phyloP scores from a whole-genome alignment of 2,888 invertebrate species.

The Eupithecia exiguata region DNA sequence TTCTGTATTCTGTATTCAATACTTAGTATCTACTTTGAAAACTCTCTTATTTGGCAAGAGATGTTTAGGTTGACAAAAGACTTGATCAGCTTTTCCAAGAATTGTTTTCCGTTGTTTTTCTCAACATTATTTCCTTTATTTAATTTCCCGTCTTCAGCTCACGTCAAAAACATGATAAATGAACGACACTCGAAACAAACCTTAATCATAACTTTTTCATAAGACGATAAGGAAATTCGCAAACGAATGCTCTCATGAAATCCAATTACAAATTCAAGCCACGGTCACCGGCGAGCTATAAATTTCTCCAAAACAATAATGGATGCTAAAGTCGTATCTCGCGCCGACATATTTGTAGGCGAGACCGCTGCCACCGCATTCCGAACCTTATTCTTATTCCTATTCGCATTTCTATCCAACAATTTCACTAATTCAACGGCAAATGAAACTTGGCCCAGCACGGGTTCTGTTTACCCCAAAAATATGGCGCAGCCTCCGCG shows the following conservation, averaged over 20 bases:
- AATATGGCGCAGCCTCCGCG: slow-evolving; percentile 50
- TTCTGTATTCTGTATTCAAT: too few species aligned
- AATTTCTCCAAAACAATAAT: slow-evolving; percentile 67
- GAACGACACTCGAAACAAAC: slow-evolving; percentile 49
- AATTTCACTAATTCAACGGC: slow-evolving; percentile 43
- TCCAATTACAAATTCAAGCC: slow-evolving; percentile 67
- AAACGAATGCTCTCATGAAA: slow-evolving; percentile 58
- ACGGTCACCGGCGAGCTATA: slow-evolving; percentile 59
- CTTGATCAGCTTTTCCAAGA: neutral
- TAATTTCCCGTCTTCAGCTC: slow-evolving; percentile 43
- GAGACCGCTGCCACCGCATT: slow-evolving; percentile 45
- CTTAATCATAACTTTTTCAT: slow-evolving; percentile 49
- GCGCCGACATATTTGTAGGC: slow-evolving; percentile 48
- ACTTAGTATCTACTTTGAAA: too few species aligned
- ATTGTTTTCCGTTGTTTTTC: slow-evolving; percentile 21
- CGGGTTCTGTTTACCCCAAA: slow-evolving; percentile 52
- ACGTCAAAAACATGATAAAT: slow-evolving; percentile 47
- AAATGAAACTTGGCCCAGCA: slow-evolving; percentile 51
- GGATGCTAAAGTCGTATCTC: slow-evolving; percentile 52
- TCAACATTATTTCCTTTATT: slow-evolving; percentile 25
- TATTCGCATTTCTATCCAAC: slow-evolving; percentile 41
- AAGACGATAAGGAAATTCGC: slow-evolving; percentile 55
- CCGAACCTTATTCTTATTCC: slow-evolving; percentile 47
- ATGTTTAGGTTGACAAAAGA: neutral
- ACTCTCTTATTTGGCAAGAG: neutral